phyloP scores from a whole-genome alignment of 2,888 invertebrate genomes.

The Sympetrum striolatum region DNA sequence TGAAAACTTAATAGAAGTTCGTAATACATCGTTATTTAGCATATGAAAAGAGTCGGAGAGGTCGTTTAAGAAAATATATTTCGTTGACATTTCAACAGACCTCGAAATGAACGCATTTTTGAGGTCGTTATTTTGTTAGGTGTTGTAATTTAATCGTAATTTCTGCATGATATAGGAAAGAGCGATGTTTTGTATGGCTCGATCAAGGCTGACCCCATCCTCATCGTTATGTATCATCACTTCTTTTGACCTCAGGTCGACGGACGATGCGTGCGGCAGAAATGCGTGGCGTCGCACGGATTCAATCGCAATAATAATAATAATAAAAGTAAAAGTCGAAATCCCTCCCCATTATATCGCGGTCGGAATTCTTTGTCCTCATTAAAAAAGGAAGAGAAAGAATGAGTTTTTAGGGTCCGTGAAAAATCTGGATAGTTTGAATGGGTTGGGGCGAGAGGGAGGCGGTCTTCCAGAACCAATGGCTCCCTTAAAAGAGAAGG shows the following conservation, averaged over 20 bases:
- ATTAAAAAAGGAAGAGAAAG: not conserved
- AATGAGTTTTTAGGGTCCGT: not conserved
- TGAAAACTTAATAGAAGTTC: too few relatives aligned
- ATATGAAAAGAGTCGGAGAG: too few relatives aligned
- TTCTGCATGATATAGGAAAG: too few relatives aligned
- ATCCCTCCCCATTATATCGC: slow-evolving; percentile 4
- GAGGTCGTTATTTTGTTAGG: too few relatives aligned
- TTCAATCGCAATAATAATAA: not conserved
- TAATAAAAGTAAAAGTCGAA: not conserved
- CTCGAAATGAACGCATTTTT: too few relatives aligned
- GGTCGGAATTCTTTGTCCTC: slow-evolving; percentile 28
- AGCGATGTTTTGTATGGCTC: too few relatives aligned
- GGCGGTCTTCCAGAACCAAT: slow-evolving; percentile 13
- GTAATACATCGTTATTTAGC: too few relatives aligned
- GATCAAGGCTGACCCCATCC: not conserved
- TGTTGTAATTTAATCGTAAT: too few relatives aligned
- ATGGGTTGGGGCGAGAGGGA: not conserved
- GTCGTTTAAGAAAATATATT: too few relatives aligned
- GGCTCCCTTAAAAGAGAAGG: not conserved
- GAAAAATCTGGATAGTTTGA: slow-evolving; percentile 1
- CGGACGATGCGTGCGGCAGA: not conserved
- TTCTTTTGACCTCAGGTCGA: not conserved
- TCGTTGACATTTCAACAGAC: too few relatives aligned
- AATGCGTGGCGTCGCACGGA: not conserved
- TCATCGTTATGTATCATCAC: too few relatives aligned